Base-by-base conservation (phyloP, 2,797 vertebrate genomes). In the Pogonophryne albipinna region DNA sequence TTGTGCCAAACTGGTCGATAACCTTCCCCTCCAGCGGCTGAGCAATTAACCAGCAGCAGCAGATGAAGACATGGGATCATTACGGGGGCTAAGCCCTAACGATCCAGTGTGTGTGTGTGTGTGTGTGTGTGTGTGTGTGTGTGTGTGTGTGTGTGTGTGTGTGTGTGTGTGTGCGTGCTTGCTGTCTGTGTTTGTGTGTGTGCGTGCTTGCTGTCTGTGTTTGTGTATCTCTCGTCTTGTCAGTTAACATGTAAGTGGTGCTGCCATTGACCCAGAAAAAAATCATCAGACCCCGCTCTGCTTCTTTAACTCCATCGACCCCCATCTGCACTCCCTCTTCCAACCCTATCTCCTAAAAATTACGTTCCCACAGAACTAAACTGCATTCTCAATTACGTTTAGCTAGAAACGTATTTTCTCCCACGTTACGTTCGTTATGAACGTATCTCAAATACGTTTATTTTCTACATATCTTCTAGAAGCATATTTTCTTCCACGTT, bases 21-120 rank as follows among this genome's bases (percentile, higher is more conserved):
- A 27, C 63, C 44, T 64, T 47, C 3, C 5, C 80, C 75, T 72
- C 75, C 67, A 38, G 74, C 12, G 3, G 46, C 58, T 16, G 31
- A 73, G 74, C 84, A 89, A 87, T 87, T 87, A 87, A 74, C 47
- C 76, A 71, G 49, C 60, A 69, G 61, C 72, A 62, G 42, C 72
- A 53, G 60, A 66, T 38, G 59, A 76, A 83, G 83, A 80, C 78
- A 76, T 62, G 45, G 59, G 75, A 87, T 85, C 78, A 71, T 84
- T 85, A 74, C 7, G 2, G 55, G 72, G 83, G 80, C 71, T 56
- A 49, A 72, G 42, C 57, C 64, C 55, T 74, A 78, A 76, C 5
- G 59, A 84, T 84, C 62, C 23, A 7, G 52, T 59, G 2, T 66
- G 63, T 53, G 13, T 60, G 58, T 49, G 49, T 56, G 47, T 34